These are phyloP conservation scores for Vespertilio murinus DNA, from an alignment of 2,797 vertebrate species.

Conservation along the genomic window DNA sequence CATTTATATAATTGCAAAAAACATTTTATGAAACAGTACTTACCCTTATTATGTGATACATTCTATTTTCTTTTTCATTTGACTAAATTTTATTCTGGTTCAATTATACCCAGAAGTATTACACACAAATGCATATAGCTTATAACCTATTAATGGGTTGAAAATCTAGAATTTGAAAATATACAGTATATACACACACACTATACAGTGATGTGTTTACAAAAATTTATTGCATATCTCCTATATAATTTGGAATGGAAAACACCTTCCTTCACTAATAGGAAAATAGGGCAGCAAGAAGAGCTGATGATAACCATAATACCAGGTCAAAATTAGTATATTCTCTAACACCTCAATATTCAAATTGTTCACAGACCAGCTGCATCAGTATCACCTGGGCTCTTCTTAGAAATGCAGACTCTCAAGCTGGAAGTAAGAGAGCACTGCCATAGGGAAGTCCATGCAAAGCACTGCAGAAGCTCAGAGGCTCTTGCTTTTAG, in stretches of 20 bases:
- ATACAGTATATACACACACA: neutral
- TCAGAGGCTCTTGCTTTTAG: neutral
- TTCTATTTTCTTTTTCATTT: slow-evolving; percentile 30
- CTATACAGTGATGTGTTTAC: neutral
- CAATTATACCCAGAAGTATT: neutral
- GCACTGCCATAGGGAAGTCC: neutral
- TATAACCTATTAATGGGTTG: neutral
- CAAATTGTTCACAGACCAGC: neutral
- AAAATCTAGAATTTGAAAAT: slow-evolving; percentile 11
- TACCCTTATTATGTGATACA: neutral
- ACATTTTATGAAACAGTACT: neutral
- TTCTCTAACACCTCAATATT: slow-evolving; percentile 10
- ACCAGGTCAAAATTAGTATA: neutral
- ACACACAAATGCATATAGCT: neutral
- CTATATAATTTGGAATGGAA: neutral
- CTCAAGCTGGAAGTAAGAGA: slow-evolving; percentile 17
- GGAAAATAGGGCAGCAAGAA: neutral
- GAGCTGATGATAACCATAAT: neutral
- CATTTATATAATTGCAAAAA: neutral
- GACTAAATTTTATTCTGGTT: neutral
- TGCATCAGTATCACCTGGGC: neutral
- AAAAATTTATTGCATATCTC: slow-evolving; percentile 3
- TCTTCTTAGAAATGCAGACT: slow-evolving; percentile 9
- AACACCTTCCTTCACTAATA: slow-evolving; percentile 10
- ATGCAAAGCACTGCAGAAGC: neutral